Evolutionary conservation across 2,888 invertebrate species (phyloP), one percentile per base, ranked within the genome.

Genomic region (Chorisops tibialis): DNA sequence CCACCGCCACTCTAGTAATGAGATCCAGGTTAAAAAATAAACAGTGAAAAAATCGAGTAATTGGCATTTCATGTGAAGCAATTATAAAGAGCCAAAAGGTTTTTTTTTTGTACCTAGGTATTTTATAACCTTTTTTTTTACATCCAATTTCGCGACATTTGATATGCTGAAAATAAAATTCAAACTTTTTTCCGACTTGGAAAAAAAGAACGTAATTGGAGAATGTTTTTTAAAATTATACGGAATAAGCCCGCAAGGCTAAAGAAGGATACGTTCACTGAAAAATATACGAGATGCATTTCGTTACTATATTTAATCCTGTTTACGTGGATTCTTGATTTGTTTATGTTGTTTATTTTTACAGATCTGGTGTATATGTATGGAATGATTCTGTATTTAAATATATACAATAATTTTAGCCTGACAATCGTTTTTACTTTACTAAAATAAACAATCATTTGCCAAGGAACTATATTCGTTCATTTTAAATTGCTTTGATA

Each of bases 1-100:
- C 59, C 21, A 38, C 48, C 39, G 48, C 30, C 9, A 7, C 7
- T 5, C 2, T 30, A n/a, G 59, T 59, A 59, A 59, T 59, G 48
- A 59, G 59, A 59, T 59, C 47, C 59, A n/a, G 49, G 9, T 18
- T 49, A 47, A 47, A 59, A 59, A 59, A 24, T 37, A 48, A 59
- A 59, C n/a, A 59, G 18, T 39, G 38, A 39, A 59, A 59, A 59
- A 59, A 24, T 18, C 12, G 49, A 59, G 49, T 59, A 59, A 59
- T 59, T 59, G 59, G 59, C 48, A 47, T 59, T 59, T 59, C 49
- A 39, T 38, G 49, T 59, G 30, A 9, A 2, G 30, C 30, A 30
- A 30, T 30, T 30, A 30, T 30, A 30, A 30, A 30, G 45, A 59
- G 49, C 47, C 38, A 47, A 59, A 59, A 49, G 37, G 49, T 16